These are phyloP conservation scores for mouse (Mus musculus) DNA, from an alignment of 2,113 vertebrate genomes.

Conservation along the genomic window DNA sequence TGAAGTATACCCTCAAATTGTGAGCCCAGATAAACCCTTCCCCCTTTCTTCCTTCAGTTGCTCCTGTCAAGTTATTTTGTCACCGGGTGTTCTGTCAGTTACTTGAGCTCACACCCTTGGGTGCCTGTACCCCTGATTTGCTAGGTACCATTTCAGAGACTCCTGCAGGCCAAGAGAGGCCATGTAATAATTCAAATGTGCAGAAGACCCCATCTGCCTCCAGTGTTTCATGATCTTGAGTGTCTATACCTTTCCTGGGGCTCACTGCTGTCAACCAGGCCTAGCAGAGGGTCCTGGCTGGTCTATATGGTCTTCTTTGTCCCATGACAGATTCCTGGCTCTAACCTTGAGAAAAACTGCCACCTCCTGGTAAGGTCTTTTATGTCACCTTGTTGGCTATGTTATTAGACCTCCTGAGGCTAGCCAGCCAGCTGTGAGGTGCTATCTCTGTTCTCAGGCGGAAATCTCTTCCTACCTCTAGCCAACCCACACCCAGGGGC, in stretches of 20 bases:
- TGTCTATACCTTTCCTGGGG: background rate
- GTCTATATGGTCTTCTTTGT: background rate
- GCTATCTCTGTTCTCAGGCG: background rate
- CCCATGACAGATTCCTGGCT: background rate
- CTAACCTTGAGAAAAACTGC: background rate
- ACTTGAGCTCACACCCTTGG: background rate
- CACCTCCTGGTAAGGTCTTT: background rate
- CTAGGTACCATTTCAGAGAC: background rate
- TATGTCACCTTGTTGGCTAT: background rate
- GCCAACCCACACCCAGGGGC: background rate
- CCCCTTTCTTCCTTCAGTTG: background rate
- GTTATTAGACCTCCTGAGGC: background rate
- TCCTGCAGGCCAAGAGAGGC: background rate
- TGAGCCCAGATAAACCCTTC: background rate
- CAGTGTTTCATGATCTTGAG: background rate
- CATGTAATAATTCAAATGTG: background rate
- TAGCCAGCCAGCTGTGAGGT: background rate
- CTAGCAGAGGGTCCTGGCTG: background rate
- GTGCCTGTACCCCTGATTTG: background rate
- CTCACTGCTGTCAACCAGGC: background rate
- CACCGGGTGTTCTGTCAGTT: background rate
- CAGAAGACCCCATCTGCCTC: background rate
- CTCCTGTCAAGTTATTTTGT: background rate
- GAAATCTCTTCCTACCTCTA: background rate
- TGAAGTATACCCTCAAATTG: background rate